Base-by-base conservation (phyloP, 1,140 invertebrate genomes). In the Capitella teleta region DNA sequence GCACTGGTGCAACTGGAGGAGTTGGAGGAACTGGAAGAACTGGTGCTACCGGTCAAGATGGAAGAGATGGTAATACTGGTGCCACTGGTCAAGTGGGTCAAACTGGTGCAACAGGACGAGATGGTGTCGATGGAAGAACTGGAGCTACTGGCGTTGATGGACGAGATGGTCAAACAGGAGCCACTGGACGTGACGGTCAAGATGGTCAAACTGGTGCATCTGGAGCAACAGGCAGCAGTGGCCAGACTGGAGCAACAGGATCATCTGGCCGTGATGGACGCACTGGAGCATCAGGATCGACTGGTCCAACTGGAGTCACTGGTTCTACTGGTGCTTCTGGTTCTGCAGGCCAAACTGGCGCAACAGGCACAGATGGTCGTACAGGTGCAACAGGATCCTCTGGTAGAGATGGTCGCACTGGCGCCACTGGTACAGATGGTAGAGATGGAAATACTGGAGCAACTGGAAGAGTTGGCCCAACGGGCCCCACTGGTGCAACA, bases 291-390 rank as follows among this genome's bases (percentile, higher is more conserved):
- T 24, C 45, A 32, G 45, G 45, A 32, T 21, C 19, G 5, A 47
- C 45, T 8, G 45, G 45, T 1, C 25, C 42, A 25, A 24, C 42
- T 19, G 50, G 50, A 23, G 18, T 24, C 19, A 25, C 43, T 14
- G 50, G 50, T 23, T n/a, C n/a, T n/a, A 34, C 19, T 36, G 50
- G 50, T 5, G 18, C 18, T 6, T 23, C 50, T 21, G 50, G 50
- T 23, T 21, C 42, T 4, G 18, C 19, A 14, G 50, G 50, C 16
- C 25, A 42, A 5, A 24, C 32, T 34, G 49, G 49, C 42, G 19
- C n/a, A 14, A 42, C 49, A 16, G 49, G 49, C 14, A 6, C 28
- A 21, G 44, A 21, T 28, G 49, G 49, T 12, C 37, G 21, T 28
- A 21, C 24, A 10, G 49, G 49, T 26, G 16, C 26, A 10, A 32